Percentiles rank a stretch among this genome's conserved stretches.
Evolutionary conservation across 2,113 vertebrate species (phyloP).

Genomic region (Eulemur macaco): DNA sequence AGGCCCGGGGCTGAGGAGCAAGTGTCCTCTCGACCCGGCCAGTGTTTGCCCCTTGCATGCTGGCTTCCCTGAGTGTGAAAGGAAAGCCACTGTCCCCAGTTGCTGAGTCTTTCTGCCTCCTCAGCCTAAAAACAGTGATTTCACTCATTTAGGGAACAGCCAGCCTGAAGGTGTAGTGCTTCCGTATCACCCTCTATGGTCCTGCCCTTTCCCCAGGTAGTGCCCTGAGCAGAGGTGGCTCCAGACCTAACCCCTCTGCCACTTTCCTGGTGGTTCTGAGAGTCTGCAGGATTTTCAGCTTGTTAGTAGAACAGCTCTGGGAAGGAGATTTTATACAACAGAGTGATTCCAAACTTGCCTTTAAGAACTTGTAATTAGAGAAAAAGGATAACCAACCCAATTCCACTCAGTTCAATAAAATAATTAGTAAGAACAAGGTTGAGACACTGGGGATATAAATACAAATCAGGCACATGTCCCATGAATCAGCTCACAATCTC

Average conservation of each 20-base stretch:
- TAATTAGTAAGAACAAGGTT: not conserved
- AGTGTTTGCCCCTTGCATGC: not conserved
- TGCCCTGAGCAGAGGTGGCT: not conserved
- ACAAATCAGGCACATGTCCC: not conserved
- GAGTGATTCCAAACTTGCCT: not conserved
- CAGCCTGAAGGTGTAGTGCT: not conserved
- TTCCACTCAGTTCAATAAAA: not conserved
- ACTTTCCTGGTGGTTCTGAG: not conserved
- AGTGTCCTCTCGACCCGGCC: too few relatives aligned
- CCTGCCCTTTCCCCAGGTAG: not conserved
- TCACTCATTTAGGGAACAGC: not conserved
- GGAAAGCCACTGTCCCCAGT: not conserved
- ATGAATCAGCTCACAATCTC: not conserved
- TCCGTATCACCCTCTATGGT: not conserved
- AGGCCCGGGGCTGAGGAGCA: not conserved
- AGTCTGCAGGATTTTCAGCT: not conserved
- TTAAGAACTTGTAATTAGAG: slow-evolving; percentile 38
- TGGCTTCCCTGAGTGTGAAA: not conserved
- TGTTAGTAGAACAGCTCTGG: not conserved
- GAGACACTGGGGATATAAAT: not conserved
- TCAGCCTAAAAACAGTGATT: not conserved
- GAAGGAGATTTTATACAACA: not conserved
- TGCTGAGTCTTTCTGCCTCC: not conserved
- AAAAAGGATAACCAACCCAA: not conserved
- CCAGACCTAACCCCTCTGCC: not conserved